These are phyloP conservation scores for Empis livida DNA, from an alignment of 2,888 invertebrate species.

Conservation along the genomic window DNA sequence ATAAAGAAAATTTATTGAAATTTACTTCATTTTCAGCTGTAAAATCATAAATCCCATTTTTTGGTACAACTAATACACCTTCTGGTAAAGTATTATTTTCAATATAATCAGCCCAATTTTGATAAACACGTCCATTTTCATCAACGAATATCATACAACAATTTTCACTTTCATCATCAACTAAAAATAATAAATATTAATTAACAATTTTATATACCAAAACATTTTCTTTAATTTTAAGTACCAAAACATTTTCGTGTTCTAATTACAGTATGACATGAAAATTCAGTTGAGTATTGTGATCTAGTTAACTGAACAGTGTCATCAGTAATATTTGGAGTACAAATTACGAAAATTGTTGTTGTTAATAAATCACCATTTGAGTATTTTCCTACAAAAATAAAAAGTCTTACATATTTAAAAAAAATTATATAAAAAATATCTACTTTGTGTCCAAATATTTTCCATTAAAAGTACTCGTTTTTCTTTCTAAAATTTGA, in stretches of 20 bases:
- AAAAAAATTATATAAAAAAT: too few species aligned
- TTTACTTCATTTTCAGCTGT: conserved; percentile 13
- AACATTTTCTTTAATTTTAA: conserved; percentile 9
- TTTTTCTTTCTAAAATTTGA: conserved; percentile 8
- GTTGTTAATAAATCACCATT: conserved; percentile 24
- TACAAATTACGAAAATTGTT: conserved; percentile 23
- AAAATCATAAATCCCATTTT: conserved; percentile 28
- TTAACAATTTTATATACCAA: neutral
- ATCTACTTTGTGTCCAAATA: conserved; percentile 27
- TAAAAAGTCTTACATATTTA: too few species aligned
- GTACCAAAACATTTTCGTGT: conserved; percentile 28
- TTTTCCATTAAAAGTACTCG: conserved; percentile 18
- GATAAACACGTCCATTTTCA: conserved; percentile 35
- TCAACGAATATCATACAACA: conserved; percentile 32
- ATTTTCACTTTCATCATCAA: conserved; percentile 15
- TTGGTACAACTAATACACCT: conserved; percentile 37
- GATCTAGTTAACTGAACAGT: conserved; percentile 12
- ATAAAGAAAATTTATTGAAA: neutral
- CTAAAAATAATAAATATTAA: conserved; percentile 7
- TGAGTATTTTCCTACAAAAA: conserved; percentile 26
- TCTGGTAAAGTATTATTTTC: conserved; percentile 34
- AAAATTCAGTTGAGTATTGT: conserved; percentile 14
- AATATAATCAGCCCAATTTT: conserved; percentile 36
- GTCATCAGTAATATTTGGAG: conserved; percentile 15
- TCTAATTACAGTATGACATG: conserved; percentile 28